Conservation (phyloP, 2,113 vertebrate genomes). For the Nyctereutes procyonoides region DNA sequence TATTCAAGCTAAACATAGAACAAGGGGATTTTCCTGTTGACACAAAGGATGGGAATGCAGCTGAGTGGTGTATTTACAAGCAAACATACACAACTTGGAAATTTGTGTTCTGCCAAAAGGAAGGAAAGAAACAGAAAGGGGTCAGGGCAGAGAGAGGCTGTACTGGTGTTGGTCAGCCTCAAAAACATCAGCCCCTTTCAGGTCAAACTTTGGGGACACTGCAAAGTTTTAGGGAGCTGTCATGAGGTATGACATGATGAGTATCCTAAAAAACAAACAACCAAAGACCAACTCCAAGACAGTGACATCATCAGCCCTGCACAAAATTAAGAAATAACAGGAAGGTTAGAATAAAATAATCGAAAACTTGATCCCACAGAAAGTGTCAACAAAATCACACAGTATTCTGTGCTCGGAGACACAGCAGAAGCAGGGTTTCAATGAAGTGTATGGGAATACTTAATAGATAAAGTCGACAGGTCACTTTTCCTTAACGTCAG, state of each 20-base stretch:
- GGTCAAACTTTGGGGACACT: slow-evolving; percentile 8
- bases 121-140: neutral
- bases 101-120: slow-evolving; percentile 74
- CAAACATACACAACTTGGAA: slow-evolving; percentile 79
- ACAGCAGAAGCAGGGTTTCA: slow-evolving; percentile 9
- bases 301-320: neutral
- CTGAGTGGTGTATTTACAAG: slow-evolving; percentile 80
- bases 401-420: neutral
- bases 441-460: neutral
- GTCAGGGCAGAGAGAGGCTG: neutral
- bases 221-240: slow-evolving; percentile 45
- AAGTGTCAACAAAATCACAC: neutral
- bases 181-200: neutral
- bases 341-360: neutral
- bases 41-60: slow-evolving; percentile 84
- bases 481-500: neutral
- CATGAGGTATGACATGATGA: neutral
- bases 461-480: neutral
- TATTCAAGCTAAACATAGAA: slow-evolving; percentile 88
- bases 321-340: neutral
- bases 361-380: neutral
- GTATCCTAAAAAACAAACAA: neutral
- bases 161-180: neutral
- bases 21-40: slow-evolving; percentile 86
- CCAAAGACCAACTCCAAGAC: neutral